A percentile compares a stretch with the other conserved stretches of the same genome.
These are phyloP conservation scores for Craterocephalus amniculus DNA, from an alignment of 2,797 vertebrate species.

Conservation along the genomic window DNA sequence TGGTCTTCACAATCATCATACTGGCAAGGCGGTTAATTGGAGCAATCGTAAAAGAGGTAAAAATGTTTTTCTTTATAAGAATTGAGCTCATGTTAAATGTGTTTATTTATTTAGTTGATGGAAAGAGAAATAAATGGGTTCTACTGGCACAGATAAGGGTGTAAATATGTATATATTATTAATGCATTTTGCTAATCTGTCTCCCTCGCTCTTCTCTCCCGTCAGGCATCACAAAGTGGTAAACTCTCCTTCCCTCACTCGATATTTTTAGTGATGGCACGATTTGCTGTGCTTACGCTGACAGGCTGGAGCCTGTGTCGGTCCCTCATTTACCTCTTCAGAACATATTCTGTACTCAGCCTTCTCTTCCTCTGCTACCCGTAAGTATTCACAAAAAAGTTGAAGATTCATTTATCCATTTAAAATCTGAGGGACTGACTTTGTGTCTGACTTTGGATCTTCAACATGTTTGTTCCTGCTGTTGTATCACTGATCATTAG, in stretches of 20 bases:
- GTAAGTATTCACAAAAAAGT: constrained; percentile 82
- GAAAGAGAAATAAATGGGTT: neutral
- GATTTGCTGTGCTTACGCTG: constrained; percentile 95
- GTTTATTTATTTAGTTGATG: neutral
- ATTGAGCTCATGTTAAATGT: neutral
- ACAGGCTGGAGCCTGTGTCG: constrained; percentile 96
- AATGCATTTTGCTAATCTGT: neutral
- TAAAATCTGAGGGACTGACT: neutral
- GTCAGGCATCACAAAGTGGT: constrained; percentile 94
- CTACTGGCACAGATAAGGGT: neutral
- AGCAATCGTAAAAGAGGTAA: constrained; percentile 97
- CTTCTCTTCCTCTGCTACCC: constrained; percentile 98
- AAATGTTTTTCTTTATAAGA: constrained; percentile 9
- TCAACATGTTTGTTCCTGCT: neutral
- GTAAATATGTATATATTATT: neutral
- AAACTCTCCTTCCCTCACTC: constrained; percentile 95
- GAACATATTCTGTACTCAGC: constrained; percentile 95
- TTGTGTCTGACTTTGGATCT: neutral
- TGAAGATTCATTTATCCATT: neutral
- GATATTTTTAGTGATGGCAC: constrained; percentile 90
- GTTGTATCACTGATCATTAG: neutral
- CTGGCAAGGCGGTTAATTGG: constrained; percentile 93
- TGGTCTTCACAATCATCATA: constrained; percentile 94
- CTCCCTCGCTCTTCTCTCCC: neutral
- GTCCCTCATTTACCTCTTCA: constrained; percentile 96